Conservation (phyloP, 2,113 vertebrate genomes). For the Seriola aureovittata region DNA sequence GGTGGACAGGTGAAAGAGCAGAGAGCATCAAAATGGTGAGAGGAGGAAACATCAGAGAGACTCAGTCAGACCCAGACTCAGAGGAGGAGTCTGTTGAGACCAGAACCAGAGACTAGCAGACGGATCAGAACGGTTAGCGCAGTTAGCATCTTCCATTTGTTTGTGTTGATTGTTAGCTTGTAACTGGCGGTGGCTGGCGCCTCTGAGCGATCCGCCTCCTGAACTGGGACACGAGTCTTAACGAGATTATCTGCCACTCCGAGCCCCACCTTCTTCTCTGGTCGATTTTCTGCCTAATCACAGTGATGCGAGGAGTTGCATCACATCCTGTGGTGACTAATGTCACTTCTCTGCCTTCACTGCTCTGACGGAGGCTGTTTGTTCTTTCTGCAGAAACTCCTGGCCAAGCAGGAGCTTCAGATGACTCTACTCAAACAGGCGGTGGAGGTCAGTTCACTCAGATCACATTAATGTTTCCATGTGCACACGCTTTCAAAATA, state of each 20-base stretch:
- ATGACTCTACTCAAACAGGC: slow-evolving; percentile 97
- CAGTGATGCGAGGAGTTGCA: neutral
- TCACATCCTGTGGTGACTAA: slow-evolving; percentile 20
- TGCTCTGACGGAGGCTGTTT: neutral
- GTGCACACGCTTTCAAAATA: no score
- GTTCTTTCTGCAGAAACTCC: slow-evolving; percentile 87
- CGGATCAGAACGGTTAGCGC: no score
- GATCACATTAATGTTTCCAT: no score
- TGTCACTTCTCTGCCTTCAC: neutral
- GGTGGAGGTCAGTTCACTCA: slow-evolving; percentile 88
- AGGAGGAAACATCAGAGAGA: no score
- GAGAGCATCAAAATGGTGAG: no score
- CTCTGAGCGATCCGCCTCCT: neutral
- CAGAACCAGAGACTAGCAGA: no score
- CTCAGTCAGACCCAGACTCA: no score
- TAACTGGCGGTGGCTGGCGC: no score
- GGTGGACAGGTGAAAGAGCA: no score
- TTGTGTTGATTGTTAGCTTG: no score
- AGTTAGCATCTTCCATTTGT: no score
- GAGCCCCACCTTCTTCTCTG: neutral
- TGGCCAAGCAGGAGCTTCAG: slow-evolving; percentile 94
- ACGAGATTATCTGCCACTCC: neutral
- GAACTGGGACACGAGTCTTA: neutral
- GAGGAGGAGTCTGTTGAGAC: no score
- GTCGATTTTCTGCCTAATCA: neutral